These are phyloP conservation scores for Zaprionus nigranus DNA, from an alignment of 1,140 invertebrate genomes.

Conservation along the genomic window DNA sequence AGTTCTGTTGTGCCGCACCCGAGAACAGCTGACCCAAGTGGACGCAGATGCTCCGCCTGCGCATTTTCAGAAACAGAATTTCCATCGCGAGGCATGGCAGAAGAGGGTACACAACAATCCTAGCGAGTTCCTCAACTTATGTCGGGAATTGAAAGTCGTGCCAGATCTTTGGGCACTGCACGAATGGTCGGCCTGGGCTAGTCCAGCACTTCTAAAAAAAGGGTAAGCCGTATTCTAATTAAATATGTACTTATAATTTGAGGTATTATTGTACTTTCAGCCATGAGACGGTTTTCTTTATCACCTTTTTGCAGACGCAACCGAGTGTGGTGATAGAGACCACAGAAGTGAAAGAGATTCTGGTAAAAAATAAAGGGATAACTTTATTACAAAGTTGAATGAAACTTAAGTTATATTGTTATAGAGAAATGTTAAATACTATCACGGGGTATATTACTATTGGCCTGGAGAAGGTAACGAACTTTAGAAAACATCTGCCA, in stretches of 20 bases:
- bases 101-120: conserved; percentile 88
- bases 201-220: conserved; percentile 86
- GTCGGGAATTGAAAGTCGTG: conserved; percentile 88
- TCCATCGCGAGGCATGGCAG: conserved; percentile 69
- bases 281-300: conserved; percentile 92
- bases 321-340: conserved; percentile 86
- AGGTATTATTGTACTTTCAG: conserved; percentile 24
- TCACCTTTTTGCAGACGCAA: conserved; percentile 87
- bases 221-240: conserved; percentile 32
- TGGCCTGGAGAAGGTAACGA: too few relatives aligned
- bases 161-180: conserved; percentile 93
- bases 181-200: conserved; percentile 95
- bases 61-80: conserved; percentile 13
- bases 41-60: background rate
- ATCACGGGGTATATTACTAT: too few relatives aligned
- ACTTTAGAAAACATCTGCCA: too few relatives aligned
- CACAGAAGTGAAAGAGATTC: conserved; percentile 88
- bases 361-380: conserved; percentile 85
- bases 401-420: background rate
- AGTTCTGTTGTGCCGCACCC: conserved; percentile 89
- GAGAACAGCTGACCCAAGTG: conserved; percentile 31
- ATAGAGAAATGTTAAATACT: background rate
- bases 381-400: background rate
- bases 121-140: conserved; percentile 90
- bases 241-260: background rate